A percentile compares a stretch with the other conserved stretches of the same genome.
Evolutionary conservation across 2,888 invertebrate species (phyloP).

Genomic region (Asteroscopus sphinx): DNA sequence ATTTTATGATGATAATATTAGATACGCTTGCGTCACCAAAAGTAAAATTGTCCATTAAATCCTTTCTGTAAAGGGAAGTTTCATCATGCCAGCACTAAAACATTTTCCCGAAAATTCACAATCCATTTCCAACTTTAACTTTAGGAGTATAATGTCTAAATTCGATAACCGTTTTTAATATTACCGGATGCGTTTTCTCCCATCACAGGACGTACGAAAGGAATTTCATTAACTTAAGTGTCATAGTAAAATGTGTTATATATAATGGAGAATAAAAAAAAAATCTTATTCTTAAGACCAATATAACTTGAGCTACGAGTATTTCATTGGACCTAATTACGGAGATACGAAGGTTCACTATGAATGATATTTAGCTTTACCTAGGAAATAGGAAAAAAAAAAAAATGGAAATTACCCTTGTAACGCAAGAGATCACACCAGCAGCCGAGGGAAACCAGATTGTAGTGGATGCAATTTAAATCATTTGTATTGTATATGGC

Average conservation of each 20-base stretch:
- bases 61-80: neutral
- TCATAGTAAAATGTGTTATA: conserved; percentile 31
- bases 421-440: conserved; percentile 30
- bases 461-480: conserved; percentile 27
- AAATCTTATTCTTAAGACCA: no score
- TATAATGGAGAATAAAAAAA: conserved; percentile 28
- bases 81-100: conserved; percentile 7
- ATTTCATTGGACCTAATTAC: neutral
- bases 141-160: conserved; percentile 8
- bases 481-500: conserved; percentile 27
- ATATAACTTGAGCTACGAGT: conserved; percentile 20
- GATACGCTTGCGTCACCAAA: neutral
- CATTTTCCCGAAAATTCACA: neutral
- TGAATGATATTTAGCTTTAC: neutral
- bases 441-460: conserved; percentile 9
- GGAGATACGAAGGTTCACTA: conserved; percentile 13
- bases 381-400: no score
- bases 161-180: neutral
- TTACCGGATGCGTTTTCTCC: conserved; percentile 20
- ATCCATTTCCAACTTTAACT: neutral
- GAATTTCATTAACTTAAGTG: conserved; percentile 37
- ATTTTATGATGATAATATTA: no score
- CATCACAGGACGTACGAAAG: conserved; percentile 21
- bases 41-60: conserved; percentile 5
- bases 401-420: conserved; percentile 42